Evolutionary conservation across 1,140 invertebrate species (phyloP).

Genomic region (Lasaia peninsularis): DNA sequence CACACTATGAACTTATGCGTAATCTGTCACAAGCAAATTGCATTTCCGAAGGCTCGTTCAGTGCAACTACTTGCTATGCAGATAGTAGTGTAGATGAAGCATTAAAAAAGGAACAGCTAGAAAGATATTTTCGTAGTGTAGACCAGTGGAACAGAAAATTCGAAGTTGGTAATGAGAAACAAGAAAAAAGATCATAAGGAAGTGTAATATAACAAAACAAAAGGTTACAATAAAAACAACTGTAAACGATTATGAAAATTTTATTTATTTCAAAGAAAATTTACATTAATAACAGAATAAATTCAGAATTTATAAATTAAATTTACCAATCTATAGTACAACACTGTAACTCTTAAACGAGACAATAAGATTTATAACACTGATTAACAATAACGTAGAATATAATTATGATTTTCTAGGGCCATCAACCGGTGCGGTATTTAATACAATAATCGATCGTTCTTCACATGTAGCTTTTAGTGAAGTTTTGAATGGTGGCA

Average conservation of each 20-base stretch:
- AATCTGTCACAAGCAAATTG: conserved; percentile 56
- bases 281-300: conserved; percentile 74
- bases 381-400: conserved; percentile 72
- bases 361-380: conserved; percentile 73
- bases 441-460: conserved; percentile 52
- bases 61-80: conserved; percentile 40
- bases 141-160: conserved; percentile 45
- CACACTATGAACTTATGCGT: conserved; percentile 59
- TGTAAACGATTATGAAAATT: conserved; percentile 75
- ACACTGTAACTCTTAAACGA: conserved; percentile 75
- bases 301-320: conserved; percentile 72
- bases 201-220: neutral
- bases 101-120: conserved; percentile 54
- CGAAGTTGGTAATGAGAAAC: no score
- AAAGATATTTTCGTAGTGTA: conserved; percentile 56
- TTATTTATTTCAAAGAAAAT: conserved; percentile 74
- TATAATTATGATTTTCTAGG: conserved; percentile 61
- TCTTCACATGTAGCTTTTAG: neutral
- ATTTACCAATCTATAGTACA: conserved; percentile 69
- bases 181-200: neutral
- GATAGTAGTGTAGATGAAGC: conserved; percentile 31
- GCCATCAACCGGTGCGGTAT: conserved; percentile 49
- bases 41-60: conserved; percentile 48
- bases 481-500: neutral
- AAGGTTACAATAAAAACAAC: conserved; percentile 41